Evolutionary conservation across 92 coral and sea anemone species (phyloP).

Genomic region (Micromussa lordhowensis): DNA sequence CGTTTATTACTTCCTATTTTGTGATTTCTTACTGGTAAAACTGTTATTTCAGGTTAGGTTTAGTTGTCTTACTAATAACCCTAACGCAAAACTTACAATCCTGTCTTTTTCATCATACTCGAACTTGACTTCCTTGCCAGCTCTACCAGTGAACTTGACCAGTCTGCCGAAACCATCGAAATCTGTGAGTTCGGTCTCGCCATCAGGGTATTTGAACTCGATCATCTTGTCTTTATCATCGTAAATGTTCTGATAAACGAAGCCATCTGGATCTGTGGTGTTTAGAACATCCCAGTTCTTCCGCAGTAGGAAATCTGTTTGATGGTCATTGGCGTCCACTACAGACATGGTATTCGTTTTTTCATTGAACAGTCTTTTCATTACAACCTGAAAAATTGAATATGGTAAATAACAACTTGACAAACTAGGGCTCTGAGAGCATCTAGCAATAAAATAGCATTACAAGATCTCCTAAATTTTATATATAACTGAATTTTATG

Average conservation of each 20-base stretch:
- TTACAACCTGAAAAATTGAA: slow-evolving; percentile 47
- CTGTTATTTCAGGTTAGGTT: not conserved
- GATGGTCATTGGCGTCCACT: slow-evolving; percentile 66
- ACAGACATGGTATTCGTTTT: slow-evolving; percentile 49
- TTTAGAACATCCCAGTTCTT: slow-evolving; percentile 52
- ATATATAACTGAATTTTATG: too few species aligned
- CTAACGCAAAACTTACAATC: slow-evolving; percentile 50
- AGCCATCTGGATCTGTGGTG: slow-evolving; percentile 73
- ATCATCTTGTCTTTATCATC: slow-evolving; percentile 27
- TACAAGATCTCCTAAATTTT: too few species aligned
- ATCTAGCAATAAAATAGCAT: too few species aligned
- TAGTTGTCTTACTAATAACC: not conserved
- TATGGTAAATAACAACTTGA: not conserved
- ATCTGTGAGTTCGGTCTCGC: slow-evolving; percentile 41
- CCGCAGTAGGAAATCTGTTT: slow-evolving; percentile 50
- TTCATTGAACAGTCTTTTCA: slow-evolving; percentile 43
- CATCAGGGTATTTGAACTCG: slow-evolving; percentile 73
- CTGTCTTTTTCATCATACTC: slow-evolving; percentile 54
- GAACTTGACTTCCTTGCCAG: slow-evolving; percentile 56
- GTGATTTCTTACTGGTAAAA: not conserved
- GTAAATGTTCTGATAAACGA: slow-evolving; percentile 61
- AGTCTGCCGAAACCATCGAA: slow-evolving; percentile 53
- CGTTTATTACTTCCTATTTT: too few species aligned
- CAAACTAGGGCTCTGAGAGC: too few species aligned
- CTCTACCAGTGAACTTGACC: slow-evolving; percentile 56